Evolutionary conservation across 1,140 invertebrate genomes (phyloP).

Genomic region (Globodera ellingtonae): DNA sequence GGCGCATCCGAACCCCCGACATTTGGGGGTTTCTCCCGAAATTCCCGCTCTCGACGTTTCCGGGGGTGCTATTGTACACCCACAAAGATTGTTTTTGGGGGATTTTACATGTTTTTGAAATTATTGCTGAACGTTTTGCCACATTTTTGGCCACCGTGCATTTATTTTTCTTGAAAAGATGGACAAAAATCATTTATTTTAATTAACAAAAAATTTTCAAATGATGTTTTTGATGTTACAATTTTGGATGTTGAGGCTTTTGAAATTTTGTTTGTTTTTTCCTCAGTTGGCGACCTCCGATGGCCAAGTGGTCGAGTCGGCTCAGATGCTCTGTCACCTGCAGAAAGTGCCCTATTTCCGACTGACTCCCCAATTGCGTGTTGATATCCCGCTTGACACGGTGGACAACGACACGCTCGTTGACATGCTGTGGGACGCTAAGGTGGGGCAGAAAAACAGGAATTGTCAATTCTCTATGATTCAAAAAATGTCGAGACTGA

Average conservation of each 20-base stretch:
- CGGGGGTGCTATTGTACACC: too few species aligned
- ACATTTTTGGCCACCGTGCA: too few species aligned
- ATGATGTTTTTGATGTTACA: neutral
- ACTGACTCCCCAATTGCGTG: conserved; percentile 35
- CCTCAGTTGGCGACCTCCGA: conserved; percentile 38
- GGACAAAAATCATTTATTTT: neutral
- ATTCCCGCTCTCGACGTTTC: too few species aligned
- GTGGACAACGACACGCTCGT: conserved; percentile 35
- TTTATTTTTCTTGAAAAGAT: too few species aligned
- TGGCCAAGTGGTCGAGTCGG: conserved; percentile 45
- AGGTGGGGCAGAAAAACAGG: conserved; percentile 10
- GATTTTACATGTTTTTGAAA: neutral
- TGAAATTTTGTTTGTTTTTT: conserved; percentile 2
- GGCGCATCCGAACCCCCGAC: too few species aligned
- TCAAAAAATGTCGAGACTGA: neutral
- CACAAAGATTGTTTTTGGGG: too few species aligned
- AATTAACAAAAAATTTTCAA: neutral
- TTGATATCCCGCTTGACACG: conserved; percentile 38
- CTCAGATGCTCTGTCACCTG: conserved; percentile 21
- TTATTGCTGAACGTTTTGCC: neutral
- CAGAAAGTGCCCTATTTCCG: conserved; percentile 39
- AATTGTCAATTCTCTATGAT: neutral
- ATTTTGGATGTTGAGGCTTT: neutral
- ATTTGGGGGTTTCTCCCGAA: too few species aligned
- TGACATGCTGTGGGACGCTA: conserved; percentile 40